Base-by-base conservation (phyloP, 2,888 invertebrate species). In the Myopa testacea region DNA sequence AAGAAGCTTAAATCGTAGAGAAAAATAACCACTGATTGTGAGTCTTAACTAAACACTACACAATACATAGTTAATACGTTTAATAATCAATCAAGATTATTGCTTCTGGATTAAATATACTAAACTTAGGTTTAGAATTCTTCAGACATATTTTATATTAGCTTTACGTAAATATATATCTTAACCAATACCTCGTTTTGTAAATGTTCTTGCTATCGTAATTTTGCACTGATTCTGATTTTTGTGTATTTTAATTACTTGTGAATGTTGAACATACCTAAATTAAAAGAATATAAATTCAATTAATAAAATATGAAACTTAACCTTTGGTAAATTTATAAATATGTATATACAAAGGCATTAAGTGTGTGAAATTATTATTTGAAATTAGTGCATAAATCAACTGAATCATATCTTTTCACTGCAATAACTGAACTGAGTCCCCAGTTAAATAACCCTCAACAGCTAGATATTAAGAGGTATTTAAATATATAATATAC, bases 221-320 rank as follows among this genome's bases (percentile, higher is more conserved):
- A 67, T 58, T 63, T 58, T 75, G 68, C 62, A 55, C 63, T 60
- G 45, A 19, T 60, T 67, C 37, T 65, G 60, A 75, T 65, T 34
- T 50, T 75, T 60, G 40, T 58, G 40, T 60, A 26, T 68, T 70
- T 65, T 60, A 78, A 73, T 73, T 72, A 68, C 74, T 81, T 82
- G 81, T 80, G 77, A 78, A 72, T 79, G 83, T 82, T 82, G 82
- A 80, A 83, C 82, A 84, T 84, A 87, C 86, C 86, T 87, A 87
- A 83, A 87, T 87, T 83, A 84, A 83, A 86, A 86, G 81, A 87
- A 86, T 84, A 76, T 78, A 82, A 82, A 79, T 78, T 72, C 52
- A 50, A 52, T 62, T 34, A 12, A 55, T 45, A 45, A 45, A 45
- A 19, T 45, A n/a, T 62, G 16, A 38, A 67, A 74, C 69, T 58